A percentile compares a stretch with the other conserved stretches of the same genome.
Conservation (phyloP, 2,888 invertebrate genomes). For the Drosophila kanekoi region DNA sequence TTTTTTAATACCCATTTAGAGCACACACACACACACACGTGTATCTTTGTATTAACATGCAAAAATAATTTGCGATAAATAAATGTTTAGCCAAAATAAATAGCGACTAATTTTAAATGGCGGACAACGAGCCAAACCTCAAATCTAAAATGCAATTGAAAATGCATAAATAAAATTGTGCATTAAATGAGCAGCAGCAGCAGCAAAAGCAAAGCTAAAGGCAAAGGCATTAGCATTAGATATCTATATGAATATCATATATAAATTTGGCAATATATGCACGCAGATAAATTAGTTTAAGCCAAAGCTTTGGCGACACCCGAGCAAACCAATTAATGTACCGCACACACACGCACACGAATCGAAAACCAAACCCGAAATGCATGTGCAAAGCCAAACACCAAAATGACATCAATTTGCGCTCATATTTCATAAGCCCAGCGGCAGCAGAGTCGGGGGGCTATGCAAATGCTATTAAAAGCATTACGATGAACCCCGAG, state of each 20-base stretch:
- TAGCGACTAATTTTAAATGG: constrained; percentile 53
- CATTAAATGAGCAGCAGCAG: constrained; percentile 32
- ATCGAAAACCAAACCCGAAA: constrained; percentile 26
- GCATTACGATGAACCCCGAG: constrained; percentile 57
- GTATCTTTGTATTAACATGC: constrained; percentile 18
- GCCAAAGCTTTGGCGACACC: constrained; percentile 52
- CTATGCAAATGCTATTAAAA: constrained; percentile 61
- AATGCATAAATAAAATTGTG: constrained; percentile 59
- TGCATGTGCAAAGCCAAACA: constrained; percentile 53
- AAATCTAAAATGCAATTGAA: constrained; percentile 52
- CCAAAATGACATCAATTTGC: constrained; percentile 61
- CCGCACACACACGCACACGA: constrained; percentile 8
- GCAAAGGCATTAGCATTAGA: constrained; percentile 16
- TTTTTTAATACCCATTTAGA: neutral
- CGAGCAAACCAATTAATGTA: constrained; percentile 55
- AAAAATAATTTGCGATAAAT: constrained; percentile 48
- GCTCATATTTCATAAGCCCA: constrained; percentile 60
- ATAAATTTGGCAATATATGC: constrained; percentile 15
- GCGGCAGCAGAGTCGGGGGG: constrained; percentile 10
- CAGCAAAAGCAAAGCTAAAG: constrained; percentile 3
- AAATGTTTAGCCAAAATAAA: constrained; percentile 48
- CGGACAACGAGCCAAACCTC: constrained; percentile 35
- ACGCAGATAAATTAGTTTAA: constrained; percentile 51
- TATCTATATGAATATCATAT: constrained; percentile 1
- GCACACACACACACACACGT: too few relatives aligned